Conservation (phyloP, 1,140 invertebrate species). For the Limonius californicus region DNA sequence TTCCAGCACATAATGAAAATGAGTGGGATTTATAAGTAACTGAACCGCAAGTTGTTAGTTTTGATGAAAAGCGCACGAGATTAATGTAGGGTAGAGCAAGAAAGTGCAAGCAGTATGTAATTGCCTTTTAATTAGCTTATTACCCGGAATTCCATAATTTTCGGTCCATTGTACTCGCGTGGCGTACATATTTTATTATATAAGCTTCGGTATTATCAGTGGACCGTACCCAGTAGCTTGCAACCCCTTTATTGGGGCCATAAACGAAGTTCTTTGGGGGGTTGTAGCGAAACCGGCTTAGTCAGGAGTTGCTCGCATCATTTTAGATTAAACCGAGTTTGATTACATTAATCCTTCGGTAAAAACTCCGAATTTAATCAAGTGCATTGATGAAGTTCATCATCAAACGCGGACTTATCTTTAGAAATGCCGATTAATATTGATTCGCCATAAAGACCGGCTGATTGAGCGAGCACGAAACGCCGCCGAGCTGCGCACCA, state of each 20-base stretch:
- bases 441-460: constrained; percentile 3
- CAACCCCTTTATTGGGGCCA: constrained; percentile 34
- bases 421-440: constrained; percentile 10
- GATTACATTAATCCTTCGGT: constrained; percentile 10
- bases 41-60: no score
- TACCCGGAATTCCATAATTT: constrained; percentile 23
- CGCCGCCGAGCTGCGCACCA: neutral
- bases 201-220: constrained; percentile 30
- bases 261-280: constrained; percentile 27
- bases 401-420: constrained; percentile 12
- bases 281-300: constrained; percentile 16
- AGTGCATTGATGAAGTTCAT: constrained; percentile 12
- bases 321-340: constrained; percentile 9
- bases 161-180: constrained; percentile 25
- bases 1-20: no score
- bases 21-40: no score
- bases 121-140: constrained; percentile 15
- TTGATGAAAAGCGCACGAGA: no score
- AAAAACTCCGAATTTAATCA: constrained; percentile 14
- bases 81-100: no score
- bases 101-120: neutral
- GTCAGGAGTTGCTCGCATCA: constrained; percentile 6
- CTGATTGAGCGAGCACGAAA: constrained; percentile 13
- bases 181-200: constrained; percentile 31
- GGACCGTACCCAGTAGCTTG: constrained; percentile 23